phyloP scores from a whole-genome alignment of 2,888 invertebrate genomes.

The Nezara viridula region DNA sequence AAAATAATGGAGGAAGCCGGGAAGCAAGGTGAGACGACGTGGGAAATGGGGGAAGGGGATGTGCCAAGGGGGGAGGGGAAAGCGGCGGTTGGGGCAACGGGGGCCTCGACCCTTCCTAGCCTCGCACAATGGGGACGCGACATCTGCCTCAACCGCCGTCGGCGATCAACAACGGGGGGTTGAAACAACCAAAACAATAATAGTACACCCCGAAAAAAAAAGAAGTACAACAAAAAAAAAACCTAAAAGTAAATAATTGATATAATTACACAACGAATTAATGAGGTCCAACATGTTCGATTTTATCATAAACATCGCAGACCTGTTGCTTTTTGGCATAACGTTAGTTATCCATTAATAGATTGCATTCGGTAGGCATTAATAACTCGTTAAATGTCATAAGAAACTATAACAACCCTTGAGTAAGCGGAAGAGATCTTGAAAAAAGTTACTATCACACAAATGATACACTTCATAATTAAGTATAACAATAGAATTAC shows the following conservation, averaged over 20 bases:
- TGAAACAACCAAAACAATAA: neutral
- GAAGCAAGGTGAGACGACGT: constrained; percentile 58
- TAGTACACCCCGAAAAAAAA: neutral
- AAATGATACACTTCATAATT: neutral
- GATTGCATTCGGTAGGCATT: neutral
- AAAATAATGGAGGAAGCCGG: constrained; percentile 64
- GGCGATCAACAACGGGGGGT: neutral
- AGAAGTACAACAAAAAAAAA: neutral
- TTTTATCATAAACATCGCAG: neutral
- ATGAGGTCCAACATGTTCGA: neutral
- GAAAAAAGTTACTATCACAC: neutral
- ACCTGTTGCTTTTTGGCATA: constrained; percentile 45
- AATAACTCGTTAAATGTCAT: neutral
- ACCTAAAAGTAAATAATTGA: neutral
- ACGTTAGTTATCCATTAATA: neutral
- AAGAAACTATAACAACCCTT: neutral
- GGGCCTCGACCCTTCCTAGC: constrained; percentile 71
- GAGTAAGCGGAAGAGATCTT: neutral
- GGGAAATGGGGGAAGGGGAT: constrained; percentile 34
- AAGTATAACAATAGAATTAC: neutral
- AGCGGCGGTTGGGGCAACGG: constrained; percentile 68
- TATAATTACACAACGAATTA: too few species aligned
- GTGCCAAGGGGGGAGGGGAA: constrained; percentile 67
- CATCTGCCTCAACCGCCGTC: neutral
- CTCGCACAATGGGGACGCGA: constrained; percentile 63